Evolutionary conservation across 2,888 invertebrate genomes (phyloP), one percentile per base, ranked within the genome.

Genomic region (Diploptera punctata): DNA sequence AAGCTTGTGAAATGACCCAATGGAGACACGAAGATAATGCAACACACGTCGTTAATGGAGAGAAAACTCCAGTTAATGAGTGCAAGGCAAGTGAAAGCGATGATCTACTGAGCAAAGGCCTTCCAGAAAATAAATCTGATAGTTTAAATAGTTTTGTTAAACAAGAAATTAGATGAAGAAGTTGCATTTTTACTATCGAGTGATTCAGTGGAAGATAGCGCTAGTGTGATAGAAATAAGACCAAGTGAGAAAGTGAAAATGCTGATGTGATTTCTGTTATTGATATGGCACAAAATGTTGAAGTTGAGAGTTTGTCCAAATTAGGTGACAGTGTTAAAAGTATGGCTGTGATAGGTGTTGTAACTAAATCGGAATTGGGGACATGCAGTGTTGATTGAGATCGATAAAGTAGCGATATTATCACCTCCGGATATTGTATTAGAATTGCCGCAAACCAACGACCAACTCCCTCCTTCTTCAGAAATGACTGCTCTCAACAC

Each of bases 1-100:
- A n/a, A 29, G 47, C 21, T 18, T 67, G 49, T 13, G 49, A 7
- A 31, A 67, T 67, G 67, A 67, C 67, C 3, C 67, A 67, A 47
- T 67, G 67, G 67, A 47, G 29, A 21, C 29, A 10, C 10, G 26
- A 18, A 9, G 31, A 52, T 7, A 5, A 18, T 26, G 67, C 16
- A 29, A 18, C 61, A 26, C 9, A 16, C 61, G 31, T 19, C 31
- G 61, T 5, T 16, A 31, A 61, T n/a, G 61, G 61, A 24, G 21
- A 18, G 24, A 24, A 19, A 13, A 52, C 24, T 16, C n/a, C n/a
- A n/a, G n/a, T n/a, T n/a, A n/a, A n/a, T n/a, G n/a, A n/a, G n/a
- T n/a, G n/a, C n/a, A n/a, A n/a, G n/a, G n/a, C n/a, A n/a, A n/a
- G n/a, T n/a, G n/a, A n/a, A n/a, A n/a, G n/a, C n/a, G n/a, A n/a